Evolutionary conservation across 2,888 invertebrate genomes (phyloP), one percentile per base, ranked within the genome.

Genomic region (Hirtodrosophila trivittata): DNA sequence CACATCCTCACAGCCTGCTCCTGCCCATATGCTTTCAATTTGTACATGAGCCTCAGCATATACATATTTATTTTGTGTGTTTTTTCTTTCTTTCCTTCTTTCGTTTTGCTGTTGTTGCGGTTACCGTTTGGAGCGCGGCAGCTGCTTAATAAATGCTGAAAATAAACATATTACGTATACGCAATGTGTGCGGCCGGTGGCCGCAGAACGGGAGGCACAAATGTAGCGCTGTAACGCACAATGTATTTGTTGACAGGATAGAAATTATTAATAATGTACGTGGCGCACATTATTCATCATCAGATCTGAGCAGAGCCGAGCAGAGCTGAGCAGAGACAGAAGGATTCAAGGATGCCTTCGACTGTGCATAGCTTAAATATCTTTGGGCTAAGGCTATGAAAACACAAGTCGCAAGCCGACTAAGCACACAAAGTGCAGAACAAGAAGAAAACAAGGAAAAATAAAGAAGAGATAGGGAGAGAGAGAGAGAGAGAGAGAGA

Each of bases 231-330:
- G 58, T 58, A 45, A 43, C 42, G 51, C 54, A 69, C 71, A 78
- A 75, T 80, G 87, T 83, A 77, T 86, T 77, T 75, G 88, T 83
- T 88, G 87, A 88, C 88, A 88, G 80, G 77, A 87, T 75, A 74
- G 82, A 77, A 88, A 88, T 88, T 89, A 88, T 88, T 88, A 88
- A 88, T 89, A 88, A 87, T 81, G 86, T 86, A 83, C 83, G 83
- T 87, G 83, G 83, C 66, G 63, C 71, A 85, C 87, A 83, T 85
- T 82, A 85, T 83, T 83, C 87, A 83, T 87, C 87, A 87, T 87
- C 68, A 54, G 49, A 46, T 42, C 51, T 47, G 62, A 64, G 35
- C 35, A 58, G 51, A 26, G 26, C 39, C 2, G 9, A 16, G 42
- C 16, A 9, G 39, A 18, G 25, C 26, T 16, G 10, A 25, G 57